Evolutionary conservation across 2,113 vertebrate species (phyloP), one percentile per base, ranked within the genome.

Genomic region (Mobula hypostoma): DNA sequence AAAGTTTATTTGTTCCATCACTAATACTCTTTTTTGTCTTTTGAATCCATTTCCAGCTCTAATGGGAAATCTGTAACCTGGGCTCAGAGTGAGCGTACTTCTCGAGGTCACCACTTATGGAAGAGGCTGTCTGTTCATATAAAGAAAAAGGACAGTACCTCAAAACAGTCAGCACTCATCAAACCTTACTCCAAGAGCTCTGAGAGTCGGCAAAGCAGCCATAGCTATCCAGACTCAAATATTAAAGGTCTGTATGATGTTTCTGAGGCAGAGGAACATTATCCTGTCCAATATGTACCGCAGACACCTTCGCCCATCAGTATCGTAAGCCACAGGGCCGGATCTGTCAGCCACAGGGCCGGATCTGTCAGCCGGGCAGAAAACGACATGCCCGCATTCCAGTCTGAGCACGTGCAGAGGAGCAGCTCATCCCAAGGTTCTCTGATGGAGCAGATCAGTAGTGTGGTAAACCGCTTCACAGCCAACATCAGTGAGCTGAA

Each of bases 371-470:
- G 97, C 94, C 96, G 96, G 36, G 97, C 97, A n/a, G 97, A 98
- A 82, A 96, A 97, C 0, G 96, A 97, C 0, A 96, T 96, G 40
- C 97, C 98, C 0, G 96, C 97, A 21, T 98, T 98, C 95, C 96
- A 96, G 24, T 96, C 97, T 66, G 98, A 98, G 94, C 95, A 97
- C 29, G 96, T 97, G 70, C 98, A 97, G 94, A 63, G 96, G 72
- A 97, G 97, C 14, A 97, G 97, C 94, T 96, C 95, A 7, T 97
- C 97, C 2, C 98, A 98, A 96, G 98, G 97, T 1, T 98, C 98
- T 0, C 97, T 99, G 94, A 98, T 99, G 98, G 99, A 99, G 95
- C 99, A 99, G 97, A 99, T 99, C 97, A 99, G 98, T 96, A 98
- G 98, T 0, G 99, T 99, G 94, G 98, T 99, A 63, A 99, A 98